Base-by-base conservation (phyloP, 1,140 invertebrate genomes). In the Aphaenogaster ashmeadi region DNA sequence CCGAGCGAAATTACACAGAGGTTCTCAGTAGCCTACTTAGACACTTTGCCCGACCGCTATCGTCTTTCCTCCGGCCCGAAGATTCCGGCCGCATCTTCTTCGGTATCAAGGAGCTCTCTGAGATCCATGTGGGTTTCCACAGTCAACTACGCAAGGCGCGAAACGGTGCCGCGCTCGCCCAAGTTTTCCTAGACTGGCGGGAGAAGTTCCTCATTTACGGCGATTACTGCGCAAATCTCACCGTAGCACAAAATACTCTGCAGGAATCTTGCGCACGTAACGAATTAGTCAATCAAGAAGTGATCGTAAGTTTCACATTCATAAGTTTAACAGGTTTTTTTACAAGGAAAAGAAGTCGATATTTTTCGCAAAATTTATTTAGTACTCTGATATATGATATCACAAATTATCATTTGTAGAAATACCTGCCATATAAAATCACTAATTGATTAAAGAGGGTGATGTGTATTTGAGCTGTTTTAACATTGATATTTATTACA, bases 1-100 rank as follows among this genome's bases (percentile, higher is more conserved):
- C 99, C 0, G 99, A 99, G 95, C 98, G 97, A 87, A 99, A 99
- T 95, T 99, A 99, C 94, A 97, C 99, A 27, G 98, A 99, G 91
- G 99, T 99, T 54, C 96, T 99, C 21, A 97, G 97, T 91, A 99
- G 98, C 96, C 97, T 99, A 58, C 97, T 98, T 77, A 97, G 97
- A 83, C 97, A 98, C 94, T 99, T 98, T 92, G 97, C 98, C 92
- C 96, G 96, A 85, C 98, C 98, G 18, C 95, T 99, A n/a, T 96
- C 97, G 79, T 95, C 96, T 60, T 94, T 97, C 56, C 94, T 99
- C 74, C 97, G 96, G 88, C 95, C 96, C n/a, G 97, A 98, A 71
- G 98, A 99, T 90, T 95, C 97, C 67, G 96, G 97, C 85, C 96
- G 96, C 44, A 98, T 99, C 90, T 99, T 99, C 96, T 97, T 97